Percentiles rank a stretch among this genome's conserved stretches.
phyloP scores from a whole-genome alignment of 2,113 vertebrate genomes.

The Pteronura brasiliensis region DNA sequence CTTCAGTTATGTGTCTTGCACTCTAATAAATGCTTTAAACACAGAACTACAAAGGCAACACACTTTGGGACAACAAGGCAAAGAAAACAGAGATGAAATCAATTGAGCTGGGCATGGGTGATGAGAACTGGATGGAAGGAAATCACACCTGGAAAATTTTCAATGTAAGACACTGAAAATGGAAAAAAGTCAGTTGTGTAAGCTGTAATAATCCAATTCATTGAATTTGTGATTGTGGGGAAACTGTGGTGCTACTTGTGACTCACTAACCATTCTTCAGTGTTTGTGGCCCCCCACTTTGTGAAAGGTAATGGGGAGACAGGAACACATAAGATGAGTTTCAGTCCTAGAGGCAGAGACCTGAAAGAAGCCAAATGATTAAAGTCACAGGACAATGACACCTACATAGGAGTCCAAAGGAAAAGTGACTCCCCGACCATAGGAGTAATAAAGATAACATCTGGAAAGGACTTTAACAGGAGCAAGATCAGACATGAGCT shows the following conservation, averaged over 20 bases:
- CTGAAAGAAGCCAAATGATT: background rate
- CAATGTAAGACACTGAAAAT: background rate
- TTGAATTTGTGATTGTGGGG: background rate
- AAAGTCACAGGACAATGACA: background rate
- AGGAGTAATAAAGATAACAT: background rate
- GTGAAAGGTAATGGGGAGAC: background rate
- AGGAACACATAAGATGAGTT: background rate
- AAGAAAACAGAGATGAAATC: background rate
- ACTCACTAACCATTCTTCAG: background rate
- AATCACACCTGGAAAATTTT: background rate
- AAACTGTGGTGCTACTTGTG: background rate
- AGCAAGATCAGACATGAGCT: background rate
- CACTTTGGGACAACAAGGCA: background rate
- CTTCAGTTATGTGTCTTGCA: background rate
- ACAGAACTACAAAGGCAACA: background rate
- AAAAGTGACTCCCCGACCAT: background rate
- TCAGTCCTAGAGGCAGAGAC: background rate
- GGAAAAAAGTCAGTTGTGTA: background rate
- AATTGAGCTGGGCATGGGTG: background rate
- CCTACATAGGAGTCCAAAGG: background rate
- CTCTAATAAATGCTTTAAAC: background rate
- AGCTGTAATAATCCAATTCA: background rate
- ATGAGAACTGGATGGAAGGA: background rate
- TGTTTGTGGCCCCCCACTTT: background rate
- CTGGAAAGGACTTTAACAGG: background rate